Percentiles rank a stretch among this genome's conserved stretches.
Evolutionary conservation across 2,888 invertebrate species (phyloP).

Genomic region (Drosophila parthenogenetica): DNA sequence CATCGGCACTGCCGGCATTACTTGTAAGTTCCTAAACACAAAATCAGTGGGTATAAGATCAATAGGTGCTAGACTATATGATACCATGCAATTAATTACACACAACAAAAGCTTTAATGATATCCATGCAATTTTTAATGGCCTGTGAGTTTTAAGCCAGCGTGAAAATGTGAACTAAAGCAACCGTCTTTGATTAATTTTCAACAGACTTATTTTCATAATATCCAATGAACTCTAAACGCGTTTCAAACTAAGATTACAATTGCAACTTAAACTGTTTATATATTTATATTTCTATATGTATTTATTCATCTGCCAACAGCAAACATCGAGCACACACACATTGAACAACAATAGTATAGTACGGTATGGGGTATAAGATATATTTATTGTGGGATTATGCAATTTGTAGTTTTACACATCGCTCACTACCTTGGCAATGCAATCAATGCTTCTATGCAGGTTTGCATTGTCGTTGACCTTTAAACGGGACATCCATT

Average conservation of each 20-base stretch:
- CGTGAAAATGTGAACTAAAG: slow-evolving; percentile 34
- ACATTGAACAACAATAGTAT: slow-evolving; percentile 10
- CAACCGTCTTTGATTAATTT: slow-evolving; percentile 23
- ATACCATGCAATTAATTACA: slow-evolving; percentile 26
- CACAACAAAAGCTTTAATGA: slow-evolving; percentile 62
- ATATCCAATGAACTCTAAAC: slow-evolving; percentile 16
- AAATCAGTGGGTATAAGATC: neutral
- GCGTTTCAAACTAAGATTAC: slow-evolving; percentile 1
- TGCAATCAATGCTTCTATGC: slow-evolving; percentile 92
- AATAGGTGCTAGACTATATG: neutral
- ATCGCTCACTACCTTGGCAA: slow-evolving; percentile 82
- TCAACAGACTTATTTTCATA: neutral
- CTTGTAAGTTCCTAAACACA: slow-evolving; percentile 82
- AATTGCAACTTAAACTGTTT: slow-evolving; percentile 19
- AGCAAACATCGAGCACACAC: slow-evolving; percentile 46
- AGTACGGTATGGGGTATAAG: neutral
- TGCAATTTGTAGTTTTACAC: slow-evolving; percentile 17
- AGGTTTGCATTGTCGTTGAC: slow-evolving; percentile 87
- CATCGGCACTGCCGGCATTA: slow-evolving; percentile 82
- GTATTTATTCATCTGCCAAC: slow-evolving; percentile 7
- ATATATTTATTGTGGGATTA: neutral
- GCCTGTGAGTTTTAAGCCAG: slow-evolving; percentile 33
- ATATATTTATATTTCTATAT: slow-evolving; percentile 11
- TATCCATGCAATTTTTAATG: slow-evolving; percentile 33
- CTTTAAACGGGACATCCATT: slow-evolving; percentile 89